Evolutionary conservation across 2,888 invertebrate genomes (phyloP), one percentile per base, ranked within the genome.

Genomic region (Thyatira batis): DNA sequence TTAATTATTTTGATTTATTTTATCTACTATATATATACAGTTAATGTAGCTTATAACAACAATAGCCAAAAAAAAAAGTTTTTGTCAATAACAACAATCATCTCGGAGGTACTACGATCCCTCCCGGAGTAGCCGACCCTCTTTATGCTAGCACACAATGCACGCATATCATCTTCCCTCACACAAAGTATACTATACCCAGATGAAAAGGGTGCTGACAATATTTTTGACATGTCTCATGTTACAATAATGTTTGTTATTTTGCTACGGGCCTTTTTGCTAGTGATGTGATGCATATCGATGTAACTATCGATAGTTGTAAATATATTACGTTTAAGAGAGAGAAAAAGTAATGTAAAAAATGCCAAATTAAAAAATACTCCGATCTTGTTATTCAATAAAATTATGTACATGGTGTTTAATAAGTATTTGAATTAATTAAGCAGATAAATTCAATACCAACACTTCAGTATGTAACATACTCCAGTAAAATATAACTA

Each of bases 201-300:
- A 45, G 45, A 60, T 54, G 60, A 57, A 55, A 58, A 60, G 58
- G 70, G 67, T 65, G 50, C 50, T 56, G 50, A 66, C 63, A 71
- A 67, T 66, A 64, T 59, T 60, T 69, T 58, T 55, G 65, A 70
- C 69, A 70, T 62, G 69, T 70, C 58, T 68, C 69, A 53, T 61
- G 58, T 70, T 63, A 67, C 65, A 33, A 51, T 52, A 39, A 9
- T 46, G 46, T 48, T 48, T 48, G 48, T 48, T 48, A 48, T 48
- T 48, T 27, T n/a, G 48, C 17, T 48, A 48, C 27, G 28, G 28
- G 9, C 17, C 49, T 39, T 30, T 39, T 21, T n/a, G n/a, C 21
- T 50, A 39, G 43, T 60, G 60, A 53, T 64, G 56, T 10, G 53
- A 23, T 8, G 27, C 45, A 58, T 56, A 52, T 50, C 49, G 43